These are phyloP conservation scores for Scarus forsteni DNA, from an alignment of 2,797 vertebrate genomes.

Conservation along the genomic window DNA sequence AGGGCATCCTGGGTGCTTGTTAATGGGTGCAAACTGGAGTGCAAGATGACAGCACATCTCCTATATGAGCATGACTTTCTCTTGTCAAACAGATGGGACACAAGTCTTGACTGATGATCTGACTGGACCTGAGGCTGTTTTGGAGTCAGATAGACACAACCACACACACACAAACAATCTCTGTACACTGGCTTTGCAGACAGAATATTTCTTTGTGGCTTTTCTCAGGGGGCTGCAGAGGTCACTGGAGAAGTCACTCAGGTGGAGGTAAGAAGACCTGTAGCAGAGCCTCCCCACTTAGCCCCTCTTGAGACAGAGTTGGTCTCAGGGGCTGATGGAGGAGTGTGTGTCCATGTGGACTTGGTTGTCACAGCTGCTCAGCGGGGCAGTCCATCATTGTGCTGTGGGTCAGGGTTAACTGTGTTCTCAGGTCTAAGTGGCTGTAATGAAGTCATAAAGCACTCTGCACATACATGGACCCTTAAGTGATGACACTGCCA, in stretches of 20 bases:
- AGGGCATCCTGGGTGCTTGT: slow-evolving; percentile 43
- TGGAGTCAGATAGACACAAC: slow-evolving; percentile 24
- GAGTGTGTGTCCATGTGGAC: slow-evolving; percentile 68
- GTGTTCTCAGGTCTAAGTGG: slow-evolving; percentile 67
- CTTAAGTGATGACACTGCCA: slow-evolving; percentile 48
- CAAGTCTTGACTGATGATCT: slow-evolving; percentile 57
- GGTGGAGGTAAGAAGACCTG: slow-evolving; percentile 41
- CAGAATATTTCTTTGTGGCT: slow-evolving; percentile 20
- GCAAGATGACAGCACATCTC: slow-evolving; percentile 50
- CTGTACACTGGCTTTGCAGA: slow-evolving; percentile 18
- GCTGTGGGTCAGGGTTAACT: slow-evolving; percentile 60
- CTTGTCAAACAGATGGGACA: slow-evolving; percentile 66
- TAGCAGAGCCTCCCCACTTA: slow-evolving; percentile 36
- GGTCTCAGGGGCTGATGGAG: slow-evolving; percentile 49
- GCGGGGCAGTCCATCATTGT: slow-evolving; percentile 68
- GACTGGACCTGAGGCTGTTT: slow-evolving; percentile 54
- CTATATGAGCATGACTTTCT: slow-evolving; percentile 50
- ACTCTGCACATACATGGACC: slow-evolving; percentile 30
- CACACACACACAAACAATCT: slow-evolving; percentile 4
- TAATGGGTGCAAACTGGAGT: slow-evolving; percentile 58
- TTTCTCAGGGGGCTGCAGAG: slow-evolving; percentile 38
- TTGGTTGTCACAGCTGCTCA: slow-evolving; percentile 71
- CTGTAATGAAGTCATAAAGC: slow-evolving; percentile 70
- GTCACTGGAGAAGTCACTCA: slow-evolving; percentile 27
- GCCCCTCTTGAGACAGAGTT: slow-evolving; percentile 28